Base-by-base conservation (phyloP, 2,888 invertebrate genomes). In the Erebia aethiops region DNA sequence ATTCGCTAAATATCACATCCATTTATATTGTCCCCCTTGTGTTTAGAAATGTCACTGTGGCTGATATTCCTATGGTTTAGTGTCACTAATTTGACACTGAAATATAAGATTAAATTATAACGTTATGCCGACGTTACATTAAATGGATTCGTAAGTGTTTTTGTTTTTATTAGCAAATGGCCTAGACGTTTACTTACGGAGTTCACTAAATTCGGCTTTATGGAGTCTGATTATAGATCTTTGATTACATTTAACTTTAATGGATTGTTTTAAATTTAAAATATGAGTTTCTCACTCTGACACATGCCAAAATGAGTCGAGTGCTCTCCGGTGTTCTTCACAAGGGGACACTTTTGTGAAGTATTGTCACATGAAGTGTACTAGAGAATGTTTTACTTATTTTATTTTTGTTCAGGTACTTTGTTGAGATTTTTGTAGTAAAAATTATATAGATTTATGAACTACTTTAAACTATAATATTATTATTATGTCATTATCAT, bases 11-110 rank as follows among this genome's bases (percentile, higher is more conserved):
- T 91, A 91, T 91, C 91, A 90, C 81, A 88, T 87, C 85, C 89
- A 88, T 91, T 90, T 90, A 87, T 75, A 75, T 76, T 46, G 75
- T 87, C 85, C 88, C 90, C 91, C 87, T 87, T 85, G 80, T 89
- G 87, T 88, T 92, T 88, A 84, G 91, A 91, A 92, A 93, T 91
- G 92, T 91, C 92, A 92, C 85, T 88, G 87, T 79, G 85, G 81
- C 82, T 88, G 88, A 90, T 88, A 86, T 81, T 88, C 88, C 87
- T 90, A 92, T 90, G 88, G 87, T 88, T 88, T 89, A 89, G 86
- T 90, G 86, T 87, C 87, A 87, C 87, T 89, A 87, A 91, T 90
- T 90, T 91, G 91, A 91, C 90, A 91, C 85, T 90, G 91, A 91
- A 87, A 87, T 87, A 88, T 86, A 84, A 88, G 87, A 90, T 91